Conservation (phyloP, 2,113 vertebrate genomes). For the Phalacrocorax pelagicus region DNA sequence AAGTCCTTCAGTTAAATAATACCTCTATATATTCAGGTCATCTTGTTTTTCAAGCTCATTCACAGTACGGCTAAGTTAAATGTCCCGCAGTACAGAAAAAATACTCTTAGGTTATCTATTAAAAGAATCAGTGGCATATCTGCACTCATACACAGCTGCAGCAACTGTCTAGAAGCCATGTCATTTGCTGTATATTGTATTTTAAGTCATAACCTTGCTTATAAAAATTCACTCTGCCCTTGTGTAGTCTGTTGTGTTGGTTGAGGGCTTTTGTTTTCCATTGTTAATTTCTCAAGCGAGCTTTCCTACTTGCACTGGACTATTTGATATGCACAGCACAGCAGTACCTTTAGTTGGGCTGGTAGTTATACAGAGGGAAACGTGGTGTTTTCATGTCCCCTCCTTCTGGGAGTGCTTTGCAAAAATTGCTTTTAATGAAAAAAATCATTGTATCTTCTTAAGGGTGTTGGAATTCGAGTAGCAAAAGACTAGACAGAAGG, state of each 20-base stretch:
- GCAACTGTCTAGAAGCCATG: background rate
- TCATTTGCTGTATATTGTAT: background rate
- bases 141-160: background rate
- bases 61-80: background rate
- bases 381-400: background rate
- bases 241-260: background rate
- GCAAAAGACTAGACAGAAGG: background rate
- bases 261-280: background rate
- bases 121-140: background rate
- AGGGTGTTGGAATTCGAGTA: conserved; percentile 30
- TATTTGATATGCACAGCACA: conserved; percentile 16
- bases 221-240: background rate
- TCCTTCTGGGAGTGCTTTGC: conserved; percentile 28
- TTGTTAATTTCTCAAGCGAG: conserved; percentile 36
- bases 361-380: conserved; percentile 29
- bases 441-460: background rate
- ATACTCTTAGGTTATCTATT: background rate
- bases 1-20: background rate
- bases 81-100: background rate
- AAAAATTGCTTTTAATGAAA: conserved; percentile 46
- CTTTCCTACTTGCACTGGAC: conserved; percentile 1
- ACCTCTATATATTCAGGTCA: background rate
- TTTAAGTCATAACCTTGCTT: conserved; percentile 7
- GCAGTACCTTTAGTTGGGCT: background rate
- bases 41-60: background rate